These are phyloP conservation scores for Sula dactylatra DNA, from an alignment of 2,113 vertebrate species.

Conservation along the genomic window DNA sequence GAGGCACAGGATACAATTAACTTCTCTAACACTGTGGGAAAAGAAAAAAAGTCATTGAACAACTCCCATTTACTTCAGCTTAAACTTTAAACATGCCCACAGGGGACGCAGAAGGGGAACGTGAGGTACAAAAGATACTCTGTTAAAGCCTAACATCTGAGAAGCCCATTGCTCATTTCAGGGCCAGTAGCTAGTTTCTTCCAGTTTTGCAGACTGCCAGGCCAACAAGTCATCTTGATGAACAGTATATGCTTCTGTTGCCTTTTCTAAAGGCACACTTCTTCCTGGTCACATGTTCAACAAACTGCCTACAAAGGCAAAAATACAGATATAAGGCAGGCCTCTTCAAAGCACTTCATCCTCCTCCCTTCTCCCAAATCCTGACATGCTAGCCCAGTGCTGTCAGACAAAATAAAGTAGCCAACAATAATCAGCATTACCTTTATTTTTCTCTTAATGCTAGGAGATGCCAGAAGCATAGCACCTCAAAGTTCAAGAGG, in stretches of 20 bases:
- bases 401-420: neutral
- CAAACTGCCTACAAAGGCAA: neutral
- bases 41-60: neutral
- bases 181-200: neutral
- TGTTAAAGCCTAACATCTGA: neutral
- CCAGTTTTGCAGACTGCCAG: neutral
- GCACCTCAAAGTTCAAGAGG: neutral
- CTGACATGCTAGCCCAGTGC: neutral
- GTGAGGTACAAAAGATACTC: neutral
- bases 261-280: neutral
- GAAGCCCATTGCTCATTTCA: neutral
- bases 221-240: neutral
- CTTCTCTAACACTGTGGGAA: constrained; percentile 27
- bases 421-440: neutral
- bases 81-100: neutral
- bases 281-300: neutral
- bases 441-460: neutral
- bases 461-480: neutral
- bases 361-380: neutral
- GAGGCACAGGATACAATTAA: constrained; percentile 26
- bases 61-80: neutral
- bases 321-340: neutral
- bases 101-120: neutral
- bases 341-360: neutral
- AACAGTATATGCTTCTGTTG: neutral